Evolutionary conservation across 2,797 vertebrate genomes (phyloP).

Genomic region (Pseudotriccus pelzelni): DNA sequence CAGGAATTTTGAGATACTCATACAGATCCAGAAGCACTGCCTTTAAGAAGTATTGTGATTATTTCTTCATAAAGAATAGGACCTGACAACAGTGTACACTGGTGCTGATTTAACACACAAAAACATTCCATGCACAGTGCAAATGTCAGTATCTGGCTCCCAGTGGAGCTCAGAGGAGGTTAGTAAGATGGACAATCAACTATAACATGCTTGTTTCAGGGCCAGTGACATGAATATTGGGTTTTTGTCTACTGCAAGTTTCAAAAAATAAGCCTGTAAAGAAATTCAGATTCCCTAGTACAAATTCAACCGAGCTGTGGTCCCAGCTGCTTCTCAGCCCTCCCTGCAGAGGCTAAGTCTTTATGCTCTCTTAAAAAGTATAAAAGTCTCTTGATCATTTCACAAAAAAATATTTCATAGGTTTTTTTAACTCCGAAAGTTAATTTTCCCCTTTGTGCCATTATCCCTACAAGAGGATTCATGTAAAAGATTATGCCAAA

Average conservation of each 20-base stretch:
- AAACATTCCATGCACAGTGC: neutral
- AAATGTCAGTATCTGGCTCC: slow-evolving; percentile 15
- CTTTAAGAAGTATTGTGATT: neutral
- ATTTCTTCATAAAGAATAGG: neutral
- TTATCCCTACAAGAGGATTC: neutral
- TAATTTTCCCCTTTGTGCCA: neutral
- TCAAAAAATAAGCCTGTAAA: neutral
- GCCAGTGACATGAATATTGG: neutral
- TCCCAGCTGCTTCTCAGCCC: neutral
- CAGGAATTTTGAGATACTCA: neutral
- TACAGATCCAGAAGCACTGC: neutral
- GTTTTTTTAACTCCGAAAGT: neutral
- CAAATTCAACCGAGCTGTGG: neutral
- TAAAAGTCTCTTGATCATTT: neutral
- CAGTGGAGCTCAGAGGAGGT: slow-evolving; percentile 7
- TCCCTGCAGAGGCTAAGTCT: neutral
- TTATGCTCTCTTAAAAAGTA: neutral
- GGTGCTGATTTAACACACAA: neutral
- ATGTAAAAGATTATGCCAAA: neutral
- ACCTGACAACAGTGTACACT: neutral
- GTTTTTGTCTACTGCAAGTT: neutral
- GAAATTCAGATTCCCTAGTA: neutral
- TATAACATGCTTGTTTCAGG: neutral
- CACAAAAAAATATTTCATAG: neutral
- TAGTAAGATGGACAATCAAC: neutral